A percentile compares a stretch with the other conserved stretches of the same genome.
Evolutionary conservation across 1,140 invertebrate species (phyloP).

Genomic region (Helicoverpa zea): DNA sequence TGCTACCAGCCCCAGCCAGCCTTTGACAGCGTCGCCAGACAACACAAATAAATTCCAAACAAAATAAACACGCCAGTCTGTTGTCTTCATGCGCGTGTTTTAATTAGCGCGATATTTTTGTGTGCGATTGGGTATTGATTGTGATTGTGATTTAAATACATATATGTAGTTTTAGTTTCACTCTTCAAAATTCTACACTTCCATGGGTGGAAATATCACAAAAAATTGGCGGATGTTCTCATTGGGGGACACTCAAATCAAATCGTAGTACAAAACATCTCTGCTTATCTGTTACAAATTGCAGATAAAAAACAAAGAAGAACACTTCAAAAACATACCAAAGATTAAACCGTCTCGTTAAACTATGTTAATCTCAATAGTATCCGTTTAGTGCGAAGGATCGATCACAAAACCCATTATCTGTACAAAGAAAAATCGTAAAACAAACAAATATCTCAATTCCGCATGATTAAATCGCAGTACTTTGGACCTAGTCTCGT

Average conservation of each 20-base stretch:
- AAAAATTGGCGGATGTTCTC: no score
- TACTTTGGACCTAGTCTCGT: slow-evolving; percentile 5
- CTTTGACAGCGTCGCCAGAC: slow-evolving; percentile 21
- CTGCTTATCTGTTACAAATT: no score
- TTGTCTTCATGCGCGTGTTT: slow-evolving; percentile 7
- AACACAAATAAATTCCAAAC: slow-evolving; percentile 23
- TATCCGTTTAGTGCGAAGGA: no score
- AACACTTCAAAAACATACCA: no score
- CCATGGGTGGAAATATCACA: no score
- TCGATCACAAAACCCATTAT: neutral
- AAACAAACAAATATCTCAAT: slow-evolving; percentile 8
- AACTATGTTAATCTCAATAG: no score
- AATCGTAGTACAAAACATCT: no score
- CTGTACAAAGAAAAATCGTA: neutral
- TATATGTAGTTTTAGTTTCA: neutral
- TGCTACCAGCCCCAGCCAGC: slow-evolving; percentile 1
- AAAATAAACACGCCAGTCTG: slow-evolving; percentile 3
- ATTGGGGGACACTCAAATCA: no score
- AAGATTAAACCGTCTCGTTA: no score
- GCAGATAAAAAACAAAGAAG: no score
- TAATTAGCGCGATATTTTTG: neutral
- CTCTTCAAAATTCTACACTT: neutral
- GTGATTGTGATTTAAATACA: no score
- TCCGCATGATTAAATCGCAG: neutral
- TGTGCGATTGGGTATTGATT: neutral